Percentiles rank a stretch among this genome's conserved stretches.
Evolutionary conservation across 92 coral and sea anemone genomes (phyloP).

Genomic region (Epizoanthus illoricatus): DNA sequence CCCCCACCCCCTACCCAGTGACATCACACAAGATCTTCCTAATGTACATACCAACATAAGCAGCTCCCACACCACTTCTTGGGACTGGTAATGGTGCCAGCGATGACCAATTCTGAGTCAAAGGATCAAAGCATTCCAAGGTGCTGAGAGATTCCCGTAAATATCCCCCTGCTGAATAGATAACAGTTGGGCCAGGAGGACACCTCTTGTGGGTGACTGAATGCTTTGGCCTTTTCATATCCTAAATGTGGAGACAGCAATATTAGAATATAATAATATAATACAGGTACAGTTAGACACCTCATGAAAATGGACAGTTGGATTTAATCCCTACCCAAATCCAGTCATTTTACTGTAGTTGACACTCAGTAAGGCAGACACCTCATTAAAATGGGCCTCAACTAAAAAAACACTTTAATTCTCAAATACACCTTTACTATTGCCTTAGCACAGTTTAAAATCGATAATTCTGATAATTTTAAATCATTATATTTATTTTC

Average conservation of each 20-base stretch:
- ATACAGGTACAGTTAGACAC: too few species aligned
- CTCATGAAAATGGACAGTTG: too few species aligned
- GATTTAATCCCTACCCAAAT: too few species aligned
- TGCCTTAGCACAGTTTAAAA: too few species aligned
- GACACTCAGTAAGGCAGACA: too few species aligned
- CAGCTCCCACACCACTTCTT: slow-evolving; percentile 87
- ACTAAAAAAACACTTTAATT: too few species aligned
- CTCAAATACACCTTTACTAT: too few species aligned
- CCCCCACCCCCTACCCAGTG: too few species aligned
- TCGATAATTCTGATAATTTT: too few species aligned
- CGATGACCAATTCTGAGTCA: slow-evolving; percentile 57
- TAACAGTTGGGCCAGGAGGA: slow-evolving; percentile 76
- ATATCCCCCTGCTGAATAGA: slow-evolving; percentile 81
- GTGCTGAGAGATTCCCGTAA: slow-evolving; percentile 61
- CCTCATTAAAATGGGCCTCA: too few species aligned
- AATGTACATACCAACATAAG: slow-evolving; percentile 60
- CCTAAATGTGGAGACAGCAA: not conserved
- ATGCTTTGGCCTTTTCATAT: slow-evolving; percentile 26
- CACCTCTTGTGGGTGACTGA: slow-evolving; percentile 51
- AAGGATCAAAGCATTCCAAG: slow-evolving; percentile 75
- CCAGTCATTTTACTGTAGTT: too few species aligned
- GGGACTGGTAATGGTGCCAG: slow-evolving; percentile 71
- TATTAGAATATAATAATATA: not conserved
- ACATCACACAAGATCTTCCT: not conserved
- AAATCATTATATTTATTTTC: too few species aligned